Evolutionary conservation across 1,140 invertebrate species (phyloP), one percentile per base, ranked within the genome.

Genomic region (Teleogryllus occipitalis): DNA sequence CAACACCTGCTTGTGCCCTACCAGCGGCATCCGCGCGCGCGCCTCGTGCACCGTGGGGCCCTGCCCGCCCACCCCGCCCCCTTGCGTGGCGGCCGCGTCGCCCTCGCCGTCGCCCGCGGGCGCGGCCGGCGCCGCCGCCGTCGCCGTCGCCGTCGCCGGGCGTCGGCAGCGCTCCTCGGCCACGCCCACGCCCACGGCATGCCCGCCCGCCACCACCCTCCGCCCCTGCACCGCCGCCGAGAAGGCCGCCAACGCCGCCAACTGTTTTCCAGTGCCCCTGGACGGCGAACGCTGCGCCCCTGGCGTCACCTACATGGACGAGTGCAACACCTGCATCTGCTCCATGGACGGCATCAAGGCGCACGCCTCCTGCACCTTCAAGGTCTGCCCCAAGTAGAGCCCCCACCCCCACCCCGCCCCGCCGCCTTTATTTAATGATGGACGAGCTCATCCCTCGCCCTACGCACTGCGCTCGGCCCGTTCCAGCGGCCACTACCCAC

Each of bases 1-100:
- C 80, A 83, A 83, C 74, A 72, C 27, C n/a, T 83, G 82, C 49
- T 14, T 74, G 46, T 83, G 82, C 74, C 75, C 72, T 7, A 39
- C 65, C 8, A 65, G 48, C 22, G 78, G 77, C 12, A 18, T n/a
- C n/a, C 12, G 48, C 14, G 75, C 47, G n/a, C 27, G 48, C n/a
- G 75, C 47, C 27, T 39, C 27, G 12, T 81, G 82, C 75, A 82
- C 78, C 54, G 5, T 49, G 47, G 75, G 21, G 21, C 8, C 21
- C 12, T 81, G 76, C 65, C 47, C 22, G 12, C n/a, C 78, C 22
- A 0, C 15, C 54, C n/a, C 27, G 4, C 76, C 75, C 76, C 74
- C 75, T 12, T 74, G 39, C 46, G 48, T 27, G 8, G 22, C 39
- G 7, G 77, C 75, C 27, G 47, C 27, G 22, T 47, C n/a, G 4